Percentiles rank a stretch among this genome's conserved stretches.
These are phyloP conservation scores for Mallotus villosus DNA, from an alignment of 2,797 vertebrate genomes.

Conservation along the genomic window DNA sequence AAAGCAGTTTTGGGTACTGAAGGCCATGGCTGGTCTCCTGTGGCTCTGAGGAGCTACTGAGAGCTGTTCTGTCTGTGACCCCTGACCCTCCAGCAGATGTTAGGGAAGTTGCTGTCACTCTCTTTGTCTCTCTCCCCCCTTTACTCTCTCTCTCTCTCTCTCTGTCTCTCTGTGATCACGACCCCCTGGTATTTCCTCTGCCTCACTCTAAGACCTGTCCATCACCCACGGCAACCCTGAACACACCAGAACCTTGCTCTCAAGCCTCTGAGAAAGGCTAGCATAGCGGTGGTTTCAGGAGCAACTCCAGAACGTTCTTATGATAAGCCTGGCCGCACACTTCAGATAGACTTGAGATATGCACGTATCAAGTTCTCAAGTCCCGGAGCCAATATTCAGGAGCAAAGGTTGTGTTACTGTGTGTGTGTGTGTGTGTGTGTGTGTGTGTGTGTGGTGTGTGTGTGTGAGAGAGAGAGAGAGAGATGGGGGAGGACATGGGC, in stretches of 20 bases:
- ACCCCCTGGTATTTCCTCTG: conserved; percentile 21
- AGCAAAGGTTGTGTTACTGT: background rate
- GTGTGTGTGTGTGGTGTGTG: conserved; percentile 3
- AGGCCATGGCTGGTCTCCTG: background rate
- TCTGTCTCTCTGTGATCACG: no score
- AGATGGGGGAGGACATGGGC: background rate
- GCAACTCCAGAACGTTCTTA: background rate
- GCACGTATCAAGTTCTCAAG: background rate
- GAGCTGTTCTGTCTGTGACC: background rate
- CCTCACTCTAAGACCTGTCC: conserved; percentile 25
- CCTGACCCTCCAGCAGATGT: conserved; percentile 15
- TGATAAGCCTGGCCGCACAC: background rate
- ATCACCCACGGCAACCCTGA: conserved; percentile 16
- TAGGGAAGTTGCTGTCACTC: conserved; percentile 11
- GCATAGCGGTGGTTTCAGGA: background rate
- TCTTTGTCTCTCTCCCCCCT: background rate
- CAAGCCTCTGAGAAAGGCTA: background rate
- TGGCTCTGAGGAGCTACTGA: background rate
- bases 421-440: conserved; percentile 2
- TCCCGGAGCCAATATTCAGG: background rate
- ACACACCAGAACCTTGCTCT: conserved; percentile 5
- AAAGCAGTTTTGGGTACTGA: background rate
- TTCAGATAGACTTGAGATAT: background rate
- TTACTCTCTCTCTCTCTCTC: no score
- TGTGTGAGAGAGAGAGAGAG: background rate